Base-by-base conservation (phyloP, 2,113 vertebrate species). In the Gymnogyps californianus region DNA sequence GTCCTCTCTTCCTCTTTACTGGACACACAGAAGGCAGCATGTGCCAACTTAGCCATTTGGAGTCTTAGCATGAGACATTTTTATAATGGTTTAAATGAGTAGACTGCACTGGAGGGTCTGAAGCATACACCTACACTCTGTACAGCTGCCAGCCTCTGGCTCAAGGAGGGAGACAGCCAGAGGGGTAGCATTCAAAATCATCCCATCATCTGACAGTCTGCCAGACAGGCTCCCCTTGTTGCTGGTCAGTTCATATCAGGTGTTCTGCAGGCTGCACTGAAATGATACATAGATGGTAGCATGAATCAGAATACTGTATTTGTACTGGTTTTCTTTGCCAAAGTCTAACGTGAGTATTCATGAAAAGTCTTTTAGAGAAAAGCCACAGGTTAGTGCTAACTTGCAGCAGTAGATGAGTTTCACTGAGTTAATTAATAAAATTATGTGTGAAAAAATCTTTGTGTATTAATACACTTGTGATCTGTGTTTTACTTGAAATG, bases 251-350 rank as follows among this genome's bases (percentile, higher is more conserved):
- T 57, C 5, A 0, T 38, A 2, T 11, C 7, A 3, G 44, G 29
- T 21, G 28, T 36, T 71, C 16, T 29, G 40, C 40, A 7, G 58
- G 1, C 52, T 52, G 34, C 29, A 6, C 34, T 19, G 14, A 19
- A 18, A 21, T 3, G 13, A 6, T 44, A 19, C 5, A 2, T 14
- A 5, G n/a, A 1, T 4, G 3, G 20, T 19, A 32, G 34, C 3
- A 1, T 25, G 28, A 40, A 20, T 28, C 9, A 4, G 47, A 62
- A 57, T 13, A 4, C 36, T n/a, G 19, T 16, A 7, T n/a, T 34
- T 69, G 22, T 34, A 11, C 47, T 36, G 44, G 7, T 25, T 52
- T 11, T 36, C n/a, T 49, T 36, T 24, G n/a, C 31, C n/a, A 10
- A 28, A 46, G 22, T 65, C 55, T 18, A 18, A 36, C 14, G 1